Base-by-base conservation (phyloP, 2,888 invertebrate species). In the Crepidodera aurea region DNA sequence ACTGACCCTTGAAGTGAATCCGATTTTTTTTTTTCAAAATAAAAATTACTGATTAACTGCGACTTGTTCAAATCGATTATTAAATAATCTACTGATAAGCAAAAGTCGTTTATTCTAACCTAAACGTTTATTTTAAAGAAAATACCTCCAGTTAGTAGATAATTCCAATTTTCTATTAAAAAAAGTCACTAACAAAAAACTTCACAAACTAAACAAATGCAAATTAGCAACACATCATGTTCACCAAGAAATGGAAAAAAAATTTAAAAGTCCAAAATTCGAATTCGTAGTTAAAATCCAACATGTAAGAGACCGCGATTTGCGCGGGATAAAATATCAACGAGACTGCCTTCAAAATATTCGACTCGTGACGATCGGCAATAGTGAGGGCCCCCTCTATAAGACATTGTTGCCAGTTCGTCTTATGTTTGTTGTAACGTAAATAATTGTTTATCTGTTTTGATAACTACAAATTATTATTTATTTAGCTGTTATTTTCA, bases 341-440 rank as follows among this genome's bases (percentile, higher is more conserved):
- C 57, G 37, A 57, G 39, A 57, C 57, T 57, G 57, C 39, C 39
- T 50, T 39, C 56, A 19, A 56, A 54, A 32, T 44, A 46, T 37
- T 25, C 55, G 22, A 39, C 18, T 50, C 39, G 27, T 37, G 34
- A 48, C 27, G 37, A 29, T n/a, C 48, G 16, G 37, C 29, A 39
- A 46, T 29, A 46, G 19, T 32, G 34, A 39, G 10, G 18, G 25
- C 57, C 57, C 57, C 57, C 27, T 48, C 57, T 57, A 29, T 57
- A 48, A n/a, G 10, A 27, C 48, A 29, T 13, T 13, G 48, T 48
- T 48, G 48, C 48, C 48, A 10, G 48, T 27, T 48, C 15, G 1
- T 34, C 22, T 22, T 22, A 2, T 22, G 2, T 4, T 32, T 10
- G 32, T 10, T 32, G 8, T 32, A 32, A 32, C 10, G 32, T 32